These are phyloP conservation scores for Apodemus sylvaticus DNA, from an alignment of 2,113 vertebrate species.

Conservation along the genomic window DNA sequence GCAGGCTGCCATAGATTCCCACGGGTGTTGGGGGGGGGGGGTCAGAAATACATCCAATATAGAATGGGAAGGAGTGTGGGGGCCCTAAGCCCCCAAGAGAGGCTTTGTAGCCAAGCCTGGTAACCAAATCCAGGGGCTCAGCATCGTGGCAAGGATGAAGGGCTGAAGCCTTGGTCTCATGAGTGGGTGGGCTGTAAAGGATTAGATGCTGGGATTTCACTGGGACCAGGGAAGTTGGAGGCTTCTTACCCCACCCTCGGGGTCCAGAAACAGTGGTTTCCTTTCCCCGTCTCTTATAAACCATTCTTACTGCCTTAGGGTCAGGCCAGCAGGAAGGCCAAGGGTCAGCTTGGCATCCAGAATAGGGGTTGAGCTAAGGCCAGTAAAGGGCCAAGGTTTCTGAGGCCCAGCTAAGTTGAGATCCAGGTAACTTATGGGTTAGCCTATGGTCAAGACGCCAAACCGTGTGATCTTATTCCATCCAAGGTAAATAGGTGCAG, in stretches of 20 bases:
- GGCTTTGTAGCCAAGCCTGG: background rate
- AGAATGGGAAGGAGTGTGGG: background rate
- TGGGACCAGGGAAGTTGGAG: background rate
- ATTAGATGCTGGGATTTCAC: background rate
- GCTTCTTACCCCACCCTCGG: background rate
- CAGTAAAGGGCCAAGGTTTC: background rate
- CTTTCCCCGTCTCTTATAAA: background rate
- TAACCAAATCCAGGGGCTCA: background rate
- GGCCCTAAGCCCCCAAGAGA: background rate
- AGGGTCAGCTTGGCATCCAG: background rate
- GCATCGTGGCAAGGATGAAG: background rate
- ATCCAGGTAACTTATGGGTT: background rate
- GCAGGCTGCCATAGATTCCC: background rate
- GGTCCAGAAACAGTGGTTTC: background rate
- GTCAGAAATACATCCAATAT: background rate
- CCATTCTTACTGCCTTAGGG: background rate
- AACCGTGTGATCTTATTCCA: background rate
- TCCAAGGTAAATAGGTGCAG: background rate
- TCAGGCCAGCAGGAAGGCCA: background rate
- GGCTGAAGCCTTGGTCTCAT: background rate
- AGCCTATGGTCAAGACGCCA: background rate
- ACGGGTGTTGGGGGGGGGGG: background rate
- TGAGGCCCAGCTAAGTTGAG: background rate
- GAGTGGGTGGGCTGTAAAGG: background rate
- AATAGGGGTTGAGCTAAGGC: background rate